Conservation (phyloP, 92 coral and sea anemone species). For the Epizoanthus stellaris region DNA sequence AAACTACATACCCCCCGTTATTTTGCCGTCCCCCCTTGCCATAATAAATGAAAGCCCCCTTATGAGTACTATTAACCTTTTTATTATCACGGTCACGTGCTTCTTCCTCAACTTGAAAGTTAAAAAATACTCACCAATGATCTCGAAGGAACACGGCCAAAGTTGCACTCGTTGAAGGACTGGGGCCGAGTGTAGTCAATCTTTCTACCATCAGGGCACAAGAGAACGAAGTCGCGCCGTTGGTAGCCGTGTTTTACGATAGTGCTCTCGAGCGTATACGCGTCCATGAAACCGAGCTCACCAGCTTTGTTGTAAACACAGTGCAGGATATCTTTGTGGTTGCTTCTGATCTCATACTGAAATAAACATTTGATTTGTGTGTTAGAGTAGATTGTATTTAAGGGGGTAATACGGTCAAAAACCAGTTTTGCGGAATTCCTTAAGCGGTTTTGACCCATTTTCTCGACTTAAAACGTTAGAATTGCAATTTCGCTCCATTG, state of each 20-base stretch:
- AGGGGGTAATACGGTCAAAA: too few species aligned
- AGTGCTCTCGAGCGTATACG: conserved; percentile 29
- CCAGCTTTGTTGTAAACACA: conserved; percentile 31
- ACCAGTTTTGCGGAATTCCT: too few species aligned
- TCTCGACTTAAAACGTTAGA: too few species aligned
- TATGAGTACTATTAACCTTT: too few species aligned
- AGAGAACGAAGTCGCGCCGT: conserved; percentile 44
- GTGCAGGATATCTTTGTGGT: conserved; percentile 31
- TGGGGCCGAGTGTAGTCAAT: conserved; percentile 42
- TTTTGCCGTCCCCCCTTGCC: too few species aligned
- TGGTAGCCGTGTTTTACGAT: background rate
- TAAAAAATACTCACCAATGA: conserved; percentile 42
- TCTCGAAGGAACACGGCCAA: conserved; percentile 63
- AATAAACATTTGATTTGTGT: background rate
- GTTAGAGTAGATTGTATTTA: too few species aligned
- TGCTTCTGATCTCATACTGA: background rate
- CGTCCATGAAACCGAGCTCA: conserved; percentile 66
- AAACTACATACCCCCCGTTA: too few species aligned
- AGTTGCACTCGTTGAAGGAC: conserved; percentile 56
- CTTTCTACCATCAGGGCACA: conserved; percentile 62
- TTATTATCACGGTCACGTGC: too few species aligned
- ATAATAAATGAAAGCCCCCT: too few species aligned
- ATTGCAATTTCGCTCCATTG: too few species aligned
- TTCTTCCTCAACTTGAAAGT: too few species aligned
- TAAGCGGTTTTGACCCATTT: too few species aligned